Percentiles rank a stretch among this genome's conserved stretches.
These are phyloP conservation scores for Jacana jacana DNA, from an alignment of 2,113 vertebrate species.

Conservation along the genomic window DNA sequence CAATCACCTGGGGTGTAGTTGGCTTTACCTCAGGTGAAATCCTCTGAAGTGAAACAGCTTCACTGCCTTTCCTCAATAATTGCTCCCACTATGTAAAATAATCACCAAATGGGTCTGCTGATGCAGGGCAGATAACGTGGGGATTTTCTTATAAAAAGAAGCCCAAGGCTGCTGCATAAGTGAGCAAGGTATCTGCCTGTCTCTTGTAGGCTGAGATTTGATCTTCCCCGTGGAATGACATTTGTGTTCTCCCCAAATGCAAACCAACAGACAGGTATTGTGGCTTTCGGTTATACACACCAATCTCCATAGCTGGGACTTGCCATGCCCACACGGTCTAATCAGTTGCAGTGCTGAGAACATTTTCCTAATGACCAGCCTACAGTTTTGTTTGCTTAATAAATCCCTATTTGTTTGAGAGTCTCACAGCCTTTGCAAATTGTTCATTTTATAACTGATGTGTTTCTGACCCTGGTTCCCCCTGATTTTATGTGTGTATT, in stretches of 20 bases:
- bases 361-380: not conserved
- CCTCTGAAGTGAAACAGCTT: not conserved
- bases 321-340: rapidly evolving
- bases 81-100: not conserved
- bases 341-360: not conserved
- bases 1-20: not conserved
- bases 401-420: not conserved
- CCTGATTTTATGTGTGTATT: not conserved
- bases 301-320: not conserved
- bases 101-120: not conserved
- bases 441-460: not conserved
- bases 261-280: rapidly evolving
- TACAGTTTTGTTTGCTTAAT: not conserved
- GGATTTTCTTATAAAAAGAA: not conserved
- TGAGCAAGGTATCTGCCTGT: not conserved
- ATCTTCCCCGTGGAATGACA: not conserved
- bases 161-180: not conserved
- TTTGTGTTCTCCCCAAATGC: not conserved
- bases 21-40: not conserved
- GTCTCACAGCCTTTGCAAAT: not conserved
- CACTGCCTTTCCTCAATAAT: not conserved
- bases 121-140: not conserved
- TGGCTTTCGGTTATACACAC: rapidly evolving
- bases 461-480: not conserved
- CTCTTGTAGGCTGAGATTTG: not conserved